Evolutionary conservation across 2,113 vertebrate species (phyloP).

Genomic region (Phalacrocorax brasilianus): DNA sequence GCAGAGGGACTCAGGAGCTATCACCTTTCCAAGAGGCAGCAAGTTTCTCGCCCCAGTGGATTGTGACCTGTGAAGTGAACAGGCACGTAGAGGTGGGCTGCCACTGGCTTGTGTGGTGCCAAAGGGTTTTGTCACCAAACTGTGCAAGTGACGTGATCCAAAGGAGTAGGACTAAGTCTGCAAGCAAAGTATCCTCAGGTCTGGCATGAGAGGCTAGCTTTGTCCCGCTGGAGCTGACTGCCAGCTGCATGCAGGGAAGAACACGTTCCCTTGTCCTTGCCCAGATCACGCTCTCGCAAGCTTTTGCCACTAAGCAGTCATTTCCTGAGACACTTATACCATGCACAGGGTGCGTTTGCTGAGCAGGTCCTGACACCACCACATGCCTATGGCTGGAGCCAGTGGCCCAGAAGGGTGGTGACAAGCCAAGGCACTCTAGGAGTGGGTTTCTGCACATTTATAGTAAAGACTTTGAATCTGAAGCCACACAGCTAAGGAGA

Average conservation of each 20-base stretch:
- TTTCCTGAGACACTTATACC: background rate
- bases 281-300: background rate
- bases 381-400: background rate
- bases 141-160: accelerated
- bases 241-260: background rate
- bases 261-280: background rate
- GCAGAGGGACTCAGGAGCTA: background rate
- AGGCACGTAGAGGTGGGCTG: background rate
- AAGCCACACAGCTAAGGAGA: background rate
- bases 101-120: accelerated
- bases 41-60: background rate
- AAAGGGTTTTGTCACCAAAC: background rate
- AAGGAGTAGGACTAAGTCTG: background rate
- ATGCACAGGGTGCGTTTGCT: accelerated
- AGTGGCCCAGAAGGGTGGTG: background rate
- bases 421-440: background rate
- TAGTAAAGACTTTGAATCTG: background rate
- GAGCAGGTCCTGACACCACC: background rate
- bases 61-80: background rate
- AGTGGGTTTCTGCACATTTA: background rate
- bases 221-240: accelerated
- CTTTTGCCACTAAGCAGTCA: background rate
- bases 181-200: background rate
- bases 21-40: background rate
- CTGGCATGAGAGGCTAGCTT: background rate